Conservation (phyloP, 2,113 vertebrate genomes). For the Antechinus flavipes region DNA sequence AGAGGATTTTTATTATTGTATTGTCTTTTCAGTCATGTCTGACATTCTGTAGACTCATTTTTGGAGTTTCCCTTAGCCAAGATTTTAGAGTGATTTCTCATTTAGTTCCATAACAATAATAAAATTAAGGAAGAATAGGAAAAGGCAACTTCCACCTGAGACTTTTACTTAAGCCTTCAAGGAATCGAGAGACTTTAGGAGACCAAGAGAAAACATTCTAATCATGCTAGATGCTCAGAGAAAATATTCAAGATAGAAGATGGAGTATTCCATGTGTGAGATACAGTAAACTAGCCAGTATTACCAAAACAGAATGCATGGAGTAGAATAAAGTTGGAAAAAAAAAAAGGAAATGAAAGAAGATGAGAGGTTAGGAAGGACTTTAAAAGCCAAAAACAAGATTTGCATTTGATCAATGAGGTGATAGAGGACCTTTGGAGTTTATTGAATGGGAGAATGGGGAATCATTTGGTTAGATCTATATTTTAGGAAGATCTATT, state of each 20-base stretch:
- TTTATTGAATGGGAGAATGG: neutral
- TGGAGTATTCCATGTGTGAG: neutral
- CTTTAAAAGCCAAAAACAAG: neutral
- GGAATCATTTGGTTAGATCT: neutral
- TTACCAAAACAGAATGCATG: neutral
- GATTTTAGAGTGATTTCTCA: neutral
- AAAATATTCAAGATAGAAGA: neutral
- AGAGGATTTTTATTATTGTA: neutral
- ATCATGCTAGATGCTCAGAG: neutral
- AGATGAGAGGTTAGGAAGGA: neutral
- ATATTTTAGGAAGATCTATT: neutral
- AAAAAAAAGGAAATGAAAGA: neutral
- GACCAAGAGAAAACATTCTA: neutral
- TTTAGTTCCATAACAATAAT: neutral
- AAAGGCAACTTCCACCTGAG: neutral
- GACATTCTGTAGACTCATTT: neutral
- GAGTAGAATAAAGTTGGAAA: neutral
- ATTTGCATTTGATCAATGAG: neutral
- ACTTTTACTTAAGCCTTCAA: neutral
- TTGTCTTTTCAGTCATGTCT: neutral
- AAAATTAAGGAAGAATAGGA: neutral
- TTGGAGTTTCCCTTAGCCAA: neutral
- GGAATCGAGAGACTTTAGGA: neutral
- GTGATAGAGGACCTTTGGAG: neutral
- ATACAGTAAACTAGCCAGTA: neutral